phyloP scores from a whole-genome alignment of 2,888 invertebrate genomes.

The Campopleginae sp. region DNA sequence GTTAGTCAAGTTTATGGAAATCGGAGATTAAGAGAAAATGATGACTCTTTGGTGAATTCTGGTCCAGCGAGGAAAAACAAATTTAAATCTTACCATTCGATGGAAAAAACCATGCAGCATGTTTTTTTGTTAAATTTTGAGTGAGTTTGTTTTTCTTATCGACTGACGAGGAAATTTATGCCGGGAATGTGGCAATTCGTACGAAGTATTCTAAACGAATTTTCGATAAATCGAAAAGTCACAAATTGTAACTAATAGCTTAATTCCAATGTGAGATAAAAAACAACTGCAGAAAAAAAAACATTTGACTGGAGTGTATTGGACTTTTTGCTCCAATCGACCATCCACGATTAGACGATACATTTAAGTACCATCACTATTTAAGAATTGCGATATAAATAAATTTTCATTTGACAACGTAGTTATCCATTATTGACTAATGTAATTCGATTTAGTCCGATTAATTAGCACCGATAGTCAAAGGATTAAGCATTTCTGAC shows the following conservation, averaged over 20 bases:
- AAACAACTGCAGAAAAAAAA: neutral
- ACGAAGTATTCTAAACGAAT: constrained; percentile 18
- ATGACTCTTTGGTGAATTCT: constrained; percentile 47
- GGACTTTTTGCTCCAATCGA: constrained; percentile 27
- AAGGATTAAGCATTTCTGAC: constrained; percentile 79
- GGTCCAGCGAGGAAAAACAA: constrained; percentile 45
- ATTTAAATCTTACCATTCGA: constrained; percentile 39
- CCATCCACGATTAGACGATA: constrained; percentile 56
- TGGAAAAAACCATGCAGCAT: constrained; percentile 1
- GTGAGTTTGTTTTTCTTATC: constrained; percentile 15
- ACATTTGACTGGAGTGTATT: constrained; percentile 17
- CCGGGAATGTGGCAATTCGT: constrained; percentile 66
- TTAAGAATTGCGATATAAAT: constrained; percentile 62
- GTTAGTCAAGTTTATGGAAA: constrained; percentile 60
- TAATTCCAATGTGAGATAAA: constrained; percentile 35
- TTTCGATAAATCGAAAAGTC: constrained; percentile 39
- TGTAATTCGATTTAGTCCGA: constrained; percentile 65
- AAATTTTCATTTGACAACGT: constrained; percentile 62
- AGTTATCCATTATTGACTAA: constrained; percentile 48
- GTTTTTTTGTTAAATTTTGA: constrained; percentile 28
- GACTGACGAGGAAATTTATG: constrained; percentile 42
- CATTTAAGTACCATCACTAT: constrained; percentile 54
- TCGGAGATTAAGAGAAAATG: constrained; percentile 39
- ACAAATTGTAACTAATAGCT: constrained; percentile 42
- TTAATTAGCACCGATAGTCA: constrained; percentile 75